These are phyloP conservation scores for Drosophila carrolli DNA, from an alignment of 1,140 invertebrate genomes.

Conservation along the genomic window DNA sequence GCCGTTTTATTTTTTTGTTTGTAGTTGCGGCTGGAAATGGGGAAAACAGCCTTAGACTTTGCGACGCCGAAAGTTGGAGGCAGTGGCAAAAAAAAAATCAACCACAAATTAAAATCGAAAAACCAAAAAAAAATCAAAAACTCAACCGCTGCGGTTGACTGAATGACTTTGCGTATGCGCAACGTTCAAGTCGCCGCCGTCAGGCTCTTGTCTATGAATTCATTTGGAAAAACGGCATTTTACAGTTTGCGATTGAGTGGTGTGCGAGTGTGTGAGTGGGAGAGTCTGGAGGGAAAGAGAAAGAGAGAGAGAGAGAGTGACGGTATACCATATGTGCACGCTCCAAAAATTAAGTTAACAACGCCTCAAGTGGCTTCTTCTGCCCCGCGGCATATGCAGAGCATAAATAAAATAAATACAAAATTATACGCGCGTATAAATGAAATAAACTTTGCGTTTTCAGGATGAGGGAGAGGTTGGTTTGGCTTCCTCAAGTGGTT, in stretches of 20 bases:
- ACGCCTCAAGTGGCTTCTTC: constrained; percentile 69
- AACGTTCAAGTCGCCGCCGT: constrained; percentile 52
- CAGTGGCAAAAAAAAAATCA: constrained; percentile 1
- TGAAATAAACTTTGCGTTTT: constrained; percentile 56
- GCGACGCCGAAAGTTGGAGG: constrained; percentile 42
- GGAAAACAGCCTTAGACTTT: constrained; percentile 56
- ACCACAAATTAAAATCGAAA: constrained; percentile 37
- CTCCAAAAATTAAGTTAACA: constrained; percentile 84
- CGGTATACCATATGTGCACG: constrained; percentile 67
- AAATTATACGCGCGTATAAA: constrained; percentile 15
- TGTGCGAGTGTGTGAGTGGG: constrained; percentile 50
- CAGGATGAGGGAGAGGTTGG: constrained; percentile 39
- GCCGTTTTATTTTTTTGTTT: constrained; percentile 13
- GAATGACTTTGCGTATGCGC: constrained; percentile 72
- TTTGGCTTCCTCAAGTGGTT: constrained; percentile 42
- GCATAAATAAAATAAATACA: constrained; percentile 30
- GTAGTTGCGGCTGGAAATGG: constrained; percentile 29
- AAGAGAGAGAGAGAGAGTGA: constrained; percentile 2
- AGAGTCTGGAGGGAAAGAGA: constrained; percentile 38
- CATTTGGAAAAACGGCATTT: constrained; percentile 81
- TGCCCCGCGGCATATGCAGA: constrained; percentile 61
- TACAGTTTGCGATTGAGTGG: constrained; percentile 72
- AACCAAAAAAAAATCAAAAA: constrained; percentile 12
- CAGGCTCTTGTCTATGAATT: constrained; percentile 78
- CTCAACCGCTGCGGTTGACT: constrained; percentile 42